Evolutionary conservation across 2,888 invertebrate species (phyloP).

Genomic region (Patella caerulea): DNA sequence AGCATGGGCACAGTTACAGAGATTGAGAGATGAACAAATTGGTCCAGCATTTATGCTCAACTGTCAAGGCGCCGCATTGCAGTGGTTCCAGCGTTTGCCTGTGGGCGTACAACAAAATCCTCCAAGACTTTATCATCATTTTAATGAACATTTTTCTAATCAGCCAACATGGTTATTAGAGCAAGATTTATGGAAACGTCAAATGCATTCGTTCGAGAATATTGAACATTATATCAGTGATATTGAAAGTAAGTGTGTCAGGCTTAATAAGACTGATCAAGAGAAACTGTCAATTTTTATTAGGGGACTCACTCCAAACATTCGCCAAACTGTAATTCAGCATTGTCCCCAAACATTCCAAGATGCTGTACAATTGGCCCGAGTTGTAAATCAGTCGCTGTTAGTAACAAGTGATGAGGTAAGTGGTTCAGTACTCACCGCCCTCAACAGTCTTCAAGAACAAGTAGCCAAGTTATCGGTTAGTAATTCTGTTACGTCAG

Average conservation of each 20-base stretch:
- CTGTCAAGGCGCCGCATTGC: background rate
- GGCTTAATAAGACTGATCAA: background rate
- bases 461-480: background rate
- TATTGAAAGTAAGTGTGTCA: constrained; percentile 7
- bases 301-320: background rate
- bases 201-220: background rate
- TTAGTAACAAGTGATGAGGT: background rate
- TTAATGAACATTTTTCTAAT: background rate
- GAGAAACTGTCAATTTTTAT: background rate
- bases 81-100: constrained; percentile 5
- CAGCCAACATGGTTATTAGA: background rate
- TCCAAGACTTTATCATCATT: background rate
- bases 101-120: background rate
- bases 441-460: background rate
- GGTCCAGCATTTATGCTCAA: background rate
- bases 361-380: background rate
- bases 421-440: too few relatives aligned
- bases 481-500: too few relatives aligned
- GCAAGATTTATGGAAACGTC: background rate
- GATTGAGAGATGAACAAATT: background rate
- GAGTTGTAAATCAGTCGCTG: background rate
- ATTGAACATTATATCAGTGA: constrained; percentile 12
- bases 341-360: background rate
- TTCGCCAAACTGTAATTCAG: constrained; percentile 11
- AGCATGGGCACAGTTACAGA: constrained; percentile 12